Percentiles rank a stretch among this genome's conserved stretches.
These are phyloP conservation scores for Danio aesculapii DNA, from an alignment of 2,797 vertebrate species.

Conservation along the genomic window DNA sequence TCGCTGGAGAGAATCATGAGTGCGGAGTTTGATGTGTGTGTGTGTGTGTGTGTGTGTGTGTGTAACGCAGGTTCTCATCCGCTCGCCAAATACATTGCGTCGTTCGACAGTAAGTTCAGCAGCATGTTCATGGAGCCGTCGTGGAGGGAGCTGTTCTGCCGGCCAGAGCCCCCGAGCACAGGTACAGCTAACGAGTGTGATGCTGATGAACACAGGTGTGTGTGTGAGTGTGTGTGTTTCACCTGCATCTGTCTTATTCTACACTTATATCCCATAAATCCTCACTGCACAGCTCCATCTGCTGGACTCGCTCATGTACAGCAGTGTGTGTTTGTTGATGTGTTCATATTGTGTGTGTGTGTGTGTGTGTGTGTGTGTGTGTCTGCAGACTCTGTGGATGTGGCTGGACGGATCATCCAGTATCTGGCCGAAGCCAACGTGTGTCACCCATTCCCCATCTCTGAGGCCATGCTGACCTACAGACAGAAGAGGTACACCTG, in stretches of 20 bases:
- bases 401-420: slow-evolving; percentile 81
- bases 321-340: too few species aligned
- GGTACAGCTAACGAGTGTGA: slow-evolving; percentile 64
- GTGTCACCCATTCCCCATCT: slow-evolving; percentile 85
- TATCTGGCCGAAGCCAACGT: slow-evolving; percentile 81
- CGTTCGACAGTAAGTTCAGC: slow-evolving; percentile 84
- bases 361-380: background rate
- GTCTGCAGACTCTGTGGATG: slow-evolving; percentile 79
- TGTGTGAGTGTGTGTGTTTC: background rate
- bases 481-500: slow-evolving; percentile 84
- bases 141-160: slow-evolving; percentile 84
- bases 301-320: background rate
- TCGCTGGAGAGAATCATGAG: too few species aligned
- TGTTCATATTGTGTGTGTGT: slow-evolving; percentile 16
- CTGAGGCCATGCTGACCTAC: slow-evolving; percentile 88
- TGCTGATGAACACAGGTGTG: background rate
- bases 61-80: slow-evolving; percentile 84
- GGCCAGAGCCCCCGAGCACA: slow-evolving; percentile 80
- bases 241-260: background rate
- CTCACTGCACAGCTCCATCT: background rate
- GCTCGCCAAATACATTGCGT: slow-evolving; percentile 83
- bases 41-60: background rate
- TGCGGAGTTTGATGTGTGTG: background rate
- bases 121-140: slow-evolving; percentile 84
- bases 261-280: background rate